phyloP scores from a whole-genome alignment of 2,888 invertebrate genomes.

The Germaria angustata region DNA sequence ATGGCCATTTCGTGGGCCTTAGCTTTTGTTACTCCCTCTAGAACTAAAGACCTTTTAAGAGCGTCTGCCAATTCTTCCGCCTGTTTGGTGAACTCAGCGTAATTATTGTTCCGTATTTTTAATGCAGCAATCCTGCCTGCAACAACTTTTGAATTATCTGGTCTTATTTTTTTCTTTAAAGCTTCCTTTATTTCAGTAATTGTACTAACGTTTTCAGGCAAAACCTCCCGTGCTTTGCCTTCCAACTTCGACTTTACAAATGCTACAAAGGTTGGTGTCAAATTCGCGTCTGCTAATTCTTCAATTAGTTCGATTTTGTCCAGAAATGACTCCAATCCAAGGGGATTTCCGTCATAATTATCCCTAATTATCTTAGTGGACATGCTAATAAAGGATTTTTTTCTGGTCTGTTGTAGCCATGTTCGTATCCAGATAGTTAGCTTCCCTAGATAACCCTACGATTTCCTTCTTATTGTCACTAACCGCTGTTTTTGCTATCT shows the following conservation, averaged over 20 bases:
- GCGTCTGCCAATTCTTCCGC: slow-evolving; percentile 18
- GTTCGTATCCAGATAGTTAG: too few species aligned
- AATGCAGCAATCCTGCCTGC: slow-evolving; percentile 17
- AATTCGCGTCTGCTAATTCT: slow-evolving; percentile 10
- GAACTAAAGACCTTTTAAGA: not conserved
- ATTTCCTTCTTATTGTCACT: not conserved
- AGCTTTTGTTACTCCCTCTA: slow-evolving; percentile 19
- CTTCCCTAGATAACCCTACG: too few species aligned
- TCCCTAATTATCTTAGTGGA: slow-evolving; percentile 34
- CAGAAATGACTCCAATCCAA: slow-evolving; percentile 12
- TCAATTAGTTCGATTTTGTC: slow-evolving; percentile 31
- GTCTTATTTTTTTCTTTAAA: not conserved
- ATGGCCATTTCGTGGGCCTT: slow-evolving; percentile 30
- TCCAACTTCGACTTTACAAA: slow-evolving; percentile 28
- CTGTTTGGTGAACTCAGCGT: slow-evolving; percentile 1
- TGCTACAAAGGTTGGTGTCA: slow-evolving; percentile 1
- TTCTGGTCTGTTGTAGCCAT: slow-evolving; percentile 35
- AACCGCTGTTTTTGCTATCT: too few species aligned
- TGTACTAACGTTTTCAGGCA: not conserved
- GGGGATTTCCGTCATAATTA: slow-evolving; percentile 38
- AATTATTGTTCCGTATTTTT: not conserved
- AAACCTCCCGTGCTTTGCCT: slow-evolving; percentile 24
- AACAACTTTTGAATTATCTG: not conserved
- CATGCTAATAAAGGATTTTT: slow-evolving; percentile 34
- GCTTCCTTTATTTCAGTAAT: slow-evolving; percentile 21